Evolutionary conservation across 2,797 vertebrate species (phyloP).

Genomic region (Oryzias dopingdopingensis): DNA sequence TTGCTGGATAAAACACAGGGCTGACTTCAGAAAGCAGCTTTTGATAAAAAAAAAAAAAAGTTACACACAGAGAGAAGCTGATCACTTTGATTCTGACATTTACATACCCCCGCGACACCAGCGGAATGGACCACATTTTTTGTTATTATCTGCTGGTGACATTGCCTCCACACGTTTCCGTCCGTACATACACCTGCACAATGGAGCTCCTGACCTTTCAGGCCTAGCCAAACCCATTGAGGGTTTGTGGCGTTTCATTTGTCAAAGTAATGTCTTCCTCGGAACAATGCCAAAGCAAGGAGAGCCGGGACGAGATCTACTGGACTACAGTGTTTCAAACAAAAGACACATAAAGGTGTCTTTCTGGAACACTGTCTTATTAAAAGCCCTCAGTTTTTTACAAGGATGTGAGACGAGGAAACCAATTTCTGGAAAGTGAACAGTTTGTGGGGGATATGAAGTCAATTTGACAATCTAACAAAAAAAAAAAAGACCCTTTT

Average conservation of each 20-base stretch:
- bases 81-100: constrained; percentile 59
- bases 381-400: constrained; percentile 22
- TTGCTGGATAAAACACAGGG: constrained; percentile 33
- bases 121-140: constrained; percentile 35
- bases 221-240: constrained; percentile 66
- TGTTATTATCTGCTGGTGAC: constrained; percentile 56
- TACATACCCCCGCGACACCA: constrained; percentile 54
- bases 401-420: constrained; percentile 62
- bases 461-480: constrained; percentile 83
- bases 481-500: constrained; percentile 84
- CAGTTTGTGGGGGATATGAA: constrained; percentile 81
- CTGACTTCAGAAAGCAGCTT: constrained; percentile 41
- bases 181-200: constrained; percentile 31
- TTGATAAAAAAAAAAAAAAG: constrained; percentile 33
- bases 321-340: constrained; percentile 33
- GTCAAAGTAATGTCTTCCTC: constrained; percentile 73
- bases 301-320: constrained; percentile 45
- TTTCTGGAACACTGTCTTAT: constrained; percentile 28
- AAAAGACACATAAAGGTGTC: constrained; percentile 33
- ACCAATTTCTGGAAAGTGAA: constrained; percentile 86
- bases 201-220: constrained; percentile 73
- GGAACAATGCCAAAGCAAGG: constrained; percentile 56
- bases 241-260: constrained; percentile 69
- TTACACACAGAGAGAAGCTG: constrained; percentile 26
- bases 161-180: constrained; percentile 32